Evolutionary conservation across 2,888 invertebrate genomes (phyloP).

Genomic region (Aproaerema taeniolella): DNA sequence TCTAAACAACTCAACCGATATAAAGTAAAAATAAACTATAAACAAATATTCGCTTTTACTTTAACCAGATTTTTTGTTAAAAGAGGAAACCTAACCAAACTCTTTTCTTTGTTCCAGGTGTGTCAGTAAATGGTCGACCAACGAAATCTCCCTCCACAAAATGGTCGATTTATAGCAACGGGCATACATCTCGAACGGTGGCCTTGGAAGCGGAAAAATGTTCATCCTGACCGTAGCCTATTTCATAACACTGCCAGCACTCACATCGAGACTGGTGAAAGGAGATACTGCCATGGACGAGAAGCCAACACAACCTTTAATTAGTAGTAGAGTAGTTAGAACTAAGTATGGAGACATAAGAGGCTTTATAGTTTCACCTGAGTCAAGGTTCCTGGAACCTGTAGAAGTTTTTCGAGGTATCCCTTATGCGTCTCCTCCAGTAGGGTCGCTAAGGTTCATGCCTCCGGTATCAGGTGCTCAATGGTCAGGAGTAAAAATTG

Average conservation of each 20-base stretch:
- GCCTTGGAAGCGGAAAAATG: conserved; percentile 63
- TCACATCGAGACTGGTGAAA: conserved; percentile 60
- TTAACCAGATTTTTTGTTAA: no score
- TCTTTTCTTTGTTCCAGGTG: conserved; percentile 57
- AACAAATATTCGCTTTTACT: no score
- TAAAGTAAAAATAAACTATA: no score
- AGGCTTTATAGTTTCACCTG: conserved; percentile 89
- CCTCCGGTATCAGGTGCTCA: conserved; percentile 95
- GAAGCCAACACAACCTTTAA: conserved; percentile 62
- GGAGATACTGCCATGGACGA: conserved; percentile 73
- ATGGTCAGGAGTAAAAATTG: conserved; percentile 93
- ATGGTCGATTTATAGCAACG: conserved; percentile 69
- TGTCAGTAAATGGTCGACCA: conserved; percentile 49
- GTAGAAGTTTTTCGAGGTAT: conserved; percentile 96
- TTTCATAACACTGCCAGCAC: conserved; percentile 70
- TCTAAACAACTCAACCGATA: no score
- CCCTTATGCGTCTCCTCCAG: conserved; percentile 95
- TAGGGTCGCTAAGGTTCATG: conserved; percentile 94
- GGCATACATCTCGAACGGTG: conserved; percentile 46
- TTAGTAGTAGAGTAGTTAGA: conserved; percentile 89
- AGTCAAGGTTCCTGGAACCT: conserved; percentile 88
- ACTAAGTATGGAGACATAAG: conserved; percentile 93
- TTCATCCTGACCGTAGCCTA: conserved; percentile 60
- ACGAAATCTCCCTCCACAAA: conserved; percentile 36
- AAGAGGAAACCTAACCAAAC: no score